Conservation (phyloP, 2,888 invertebrate genomes). For the Galeopsomyia nigrocyanea region DNA sequence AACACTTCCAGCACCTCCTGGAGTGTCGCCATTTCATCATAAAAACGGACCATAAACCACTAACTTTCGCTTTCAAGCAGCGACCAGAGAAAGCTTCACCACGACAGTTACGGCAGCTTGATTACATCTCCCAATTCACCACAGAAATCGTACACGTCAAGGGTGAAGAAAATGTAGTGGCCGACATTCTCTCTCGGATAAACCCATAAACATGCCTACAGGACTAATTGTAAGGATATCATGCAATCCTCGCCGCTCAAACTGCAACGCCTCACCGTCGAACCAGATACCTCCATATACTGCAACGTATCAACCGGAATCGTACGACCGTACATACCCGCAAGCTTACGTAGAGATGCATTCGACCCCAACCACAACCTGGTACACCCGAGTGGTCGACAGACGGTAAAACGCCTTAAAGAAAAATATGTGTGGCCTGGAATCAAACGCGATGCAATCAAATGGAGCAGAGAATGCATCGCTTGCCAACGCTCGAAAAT, state of each 20-base stretch:
- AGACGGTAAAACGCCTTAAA: too few relatives aligned
- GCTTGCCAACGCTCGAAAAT: too few relatives aligned
- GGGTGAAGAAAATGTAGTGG: conserved; percentile 31
- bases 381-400: too few relatives aligned
- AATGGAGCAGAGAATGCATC: too few relatives aligned
- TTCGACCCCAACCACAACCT: conserved; percentile 36
- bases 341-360: conserved; percentile 4
- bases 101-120: conserved; percentile 2
- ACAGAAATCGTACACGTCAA: conserved; percentile 16
- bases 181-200: conserved; percentile 22
- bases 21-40: conserved; percentile 29
- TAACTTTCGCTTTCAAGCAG: conserved; percentile 24
- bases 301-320: neutral
- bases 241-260: neutral
- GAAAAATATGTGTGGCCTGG: too few relatives aligned
- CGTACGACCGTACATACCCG: conserved; percentile 43
- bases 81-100: conserved; percentile 16
- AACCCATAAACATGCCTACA: conserved; percentile 18
- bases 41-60: conserved; percentile 44
- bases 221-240: neutral
- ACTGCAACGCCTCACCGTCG: neutral
- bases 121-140: conserved; percentile 25
- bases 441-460: too few relatives aligned
- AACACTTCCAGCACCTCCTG: conserved; percentile 36
- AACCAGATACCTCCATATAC: neutral